Conservation (phyloP, 1,140 invertebrate genomes). For the Lethrus apterus region DNA sequence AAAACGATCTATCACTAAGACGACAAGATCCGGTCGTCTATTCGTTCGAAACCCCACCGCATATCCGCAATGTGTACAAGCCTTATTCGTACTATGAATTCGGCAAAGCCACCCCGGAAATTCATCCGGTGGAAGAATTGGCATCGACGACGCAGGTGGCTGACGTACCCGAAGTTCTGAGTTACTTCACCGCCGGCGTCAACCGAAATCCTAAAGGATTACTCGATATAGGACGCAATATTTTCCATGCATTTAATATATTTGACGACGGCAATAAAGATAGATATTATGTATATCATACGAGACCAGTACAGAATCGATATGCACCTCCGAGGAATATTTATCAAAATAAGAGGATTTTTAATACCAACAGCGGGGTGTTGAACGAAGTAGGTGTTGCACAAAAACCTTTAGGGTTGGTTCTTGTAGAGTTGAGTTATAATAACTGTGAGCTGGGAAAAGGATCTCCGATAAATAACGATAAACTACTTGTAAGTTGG, state of each 20-base stretch:
- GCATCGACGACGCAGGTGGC: neutral
- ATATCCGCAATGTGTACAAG: too few relatives aligned
- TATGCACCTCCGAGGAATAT: neutral
- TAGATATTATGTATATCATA: neutral
- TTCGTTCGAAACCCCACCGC: neutral
- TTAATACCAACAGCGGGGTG: constrained; percentile 4
- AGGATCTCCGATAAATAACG: constrained; percentile 45
- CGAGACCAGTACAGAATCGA: neutral
- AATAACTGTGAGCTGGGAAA: constrained; percentile 43
- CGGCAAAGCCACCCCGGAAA: neutral
- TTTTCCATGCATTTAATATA: constrained; percentile 7
- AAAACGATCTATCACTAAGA: neutral
- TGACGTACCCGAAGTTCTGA: constrained; percentile 16
- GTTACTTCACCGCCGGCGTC: constrained; percentile 13
- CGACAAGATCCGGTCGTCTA: neutral
- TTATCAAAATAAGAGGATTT: constrained; percentile 2
- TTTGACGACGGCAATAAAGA: neutral
- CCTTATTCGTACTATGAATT: too few relatives aligned
- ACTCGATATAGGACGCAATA: neutral
- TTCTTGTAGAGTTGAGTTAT: constrained; percentile 44
- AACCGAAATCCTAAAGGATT: constrained; percentile 17
- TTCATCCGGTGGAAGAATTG: too few relatives aligned
- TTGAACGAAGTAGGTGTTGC: constrained; percentile 1
- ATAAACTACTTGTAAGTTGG: constrained; percentile 47
- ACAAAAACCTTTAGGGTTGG: constrained; percentile 39